These are phyloP conservation scores for Sceloporus tristichus DNA, from an alignment of 2,113 vertebrate genomes.

Conservation along the genomic window DNA sequence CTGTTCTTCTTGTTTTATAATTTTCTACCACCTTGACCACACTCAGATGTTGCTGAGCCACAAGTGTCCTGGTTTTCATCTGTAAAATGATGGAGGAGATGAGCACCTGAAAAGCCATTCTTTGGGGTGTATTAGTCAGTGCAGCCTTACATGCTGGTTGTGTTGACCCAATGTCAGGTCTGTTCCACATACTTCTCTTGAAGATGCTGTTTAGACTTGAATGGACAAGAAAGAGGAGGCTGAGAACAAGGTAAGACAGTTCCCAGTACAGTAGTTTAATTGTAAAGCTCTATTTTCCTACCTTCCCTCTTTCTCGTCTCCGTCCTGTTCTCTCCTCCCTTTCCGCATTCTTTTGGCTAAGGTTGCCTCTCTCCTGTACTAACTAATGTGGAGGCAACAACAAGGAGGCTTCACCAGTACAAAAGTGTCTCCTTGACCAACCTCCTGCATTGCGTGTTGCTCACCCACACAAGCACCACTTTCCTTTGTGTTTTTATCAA, in stretches of 20 bases:
- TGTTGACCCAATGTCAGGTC: too few species aligned
- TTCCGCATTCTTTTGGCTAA: background rate
- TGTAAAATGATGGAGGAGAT: too few species aligned
- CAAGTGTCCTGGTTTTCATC: too few species aligned
- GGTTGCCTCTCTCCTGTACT: background rate
- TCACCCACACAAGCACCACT: background rate
- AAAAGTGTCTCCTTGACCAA: background rate
- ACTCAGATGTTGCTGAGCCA: too few species aligned
- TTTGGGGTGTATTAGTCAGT: too few species aligned
- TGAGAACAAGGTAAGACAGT: background rate
- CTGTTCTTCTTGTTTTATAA: too few species aligned
- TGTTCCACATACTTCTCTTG: background rate
- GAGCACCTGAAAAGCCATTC: background rate
- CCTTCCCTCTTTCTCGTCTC: background rate
- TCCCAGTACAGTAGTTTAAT: background rate
- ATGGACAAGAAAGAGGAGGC: background rate
- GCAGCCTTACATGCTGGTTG: background rate
- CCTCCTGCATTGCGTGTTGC: background rate
- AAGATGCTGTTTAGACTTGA: background rate
- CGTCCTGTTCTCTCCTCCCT: background rate
- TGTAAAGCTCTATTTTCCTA: background rate
- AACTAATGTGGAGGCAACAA: background rate
- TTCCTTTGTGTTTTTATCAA: slow-evolving; percentile 21
- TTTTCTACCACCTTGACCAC: too few species aligned
- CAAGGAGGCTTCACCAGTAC: background rate